Base-by-base conservation (phyloP, 2,113 vertebrate genomes). In the Dermatemys mawii region DNA sequence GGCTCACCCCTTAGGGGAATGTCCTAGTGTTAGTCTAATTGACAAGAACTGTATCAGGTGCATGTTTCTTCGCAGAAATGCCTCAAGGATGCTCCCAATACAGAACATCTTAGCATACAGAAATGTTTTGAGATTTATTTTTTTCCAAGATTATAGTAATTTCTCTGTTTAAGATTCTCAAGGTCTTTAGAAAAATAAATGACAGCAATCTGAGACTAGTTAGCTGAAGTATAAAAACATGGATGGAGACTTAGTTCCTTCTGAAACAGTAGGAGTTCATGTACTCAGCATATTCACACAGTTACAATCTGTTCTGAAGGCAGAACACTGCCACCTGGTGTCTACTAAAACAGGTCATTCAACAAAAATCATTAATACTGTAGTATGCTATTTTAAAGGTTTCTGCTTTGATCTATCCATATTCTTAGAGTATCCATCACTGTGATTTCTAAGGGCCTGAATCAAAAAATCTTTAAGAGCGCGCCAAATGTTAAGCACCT, bases 241-340 rank as follows among this genome's bases (percentile, higher is more conserved):
- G 63, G 78, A 84, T 93, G 84, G 89, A 90, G 46, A 48, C 46
- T 16, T 92, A 86, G 91, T 95, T 87, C 80, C 63, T 89, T 57
- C n/a, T 21, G 4, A 63, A 57, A 0, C 5, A 6, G 24, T 29
- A 83, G 79, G 76, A 38, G 81, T 91, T 91, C 38, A 7, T 8
- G 26, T 78, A 55, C 82, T 48, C n/a, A 73, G 88, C 67, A 49
- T 54, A 17, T 35, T 81, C 48, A 4, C 16, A 81, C 81, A 81
- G 50, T 63, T 10, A 0, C 22, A 55, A 79, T 70, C 2, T 50
- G 4, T 8, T 95, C 92, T 79, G 50, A 90, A 98, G 89, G 98
- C 83, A 87, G 94, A 96, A 96, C 29, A 92, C 92, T 97, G 98
- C 97, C 98, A 97, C 82, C 98, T 98, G 94, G 90, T 96, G 98